These are phyloP conservation scores for Ditylenchus dipsaci DNA, from an alignment of 1,140 invertebrate species.

Conservation along the genomic window DNA sequence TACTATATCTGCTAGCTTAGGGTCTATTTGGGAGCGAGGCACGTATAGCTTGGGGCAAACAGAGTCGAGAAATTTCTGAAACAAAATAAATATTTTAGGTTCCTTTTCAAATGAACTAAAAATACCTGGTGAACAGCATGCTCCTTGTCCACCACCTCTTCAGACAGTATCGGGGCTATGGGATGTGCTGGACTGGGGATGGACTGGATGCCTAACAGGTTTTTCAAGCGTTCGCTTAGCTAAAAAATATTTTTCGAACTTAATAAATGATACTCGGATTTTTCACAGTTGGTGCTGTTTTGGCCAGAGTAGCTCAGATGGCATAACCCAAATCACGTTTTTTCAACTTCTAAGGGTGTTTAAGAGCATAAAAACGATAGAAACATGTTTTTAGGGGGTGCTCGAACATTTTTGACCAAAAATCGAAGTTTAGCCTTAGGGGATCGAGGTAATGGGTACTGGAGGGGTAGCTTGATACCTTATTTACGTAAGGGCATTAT, in stretches of 20 bases:
- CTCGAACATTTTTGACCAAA: no score
- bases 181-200: conserved; percentile 7
- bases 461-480: no score
- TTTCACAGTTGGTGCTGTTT: no score
- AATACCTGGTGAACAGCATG: conserved; percentile 3
- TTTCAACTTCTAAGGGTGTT: no score
- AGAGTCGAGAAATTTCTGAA: not conserved
- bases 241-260: conserved; percentile 2
- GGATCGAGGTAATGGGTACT: no score
- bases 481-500: no score
- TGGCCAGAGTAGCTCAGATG: no score
- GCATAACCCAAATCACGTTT: no score
- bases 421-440: no score
- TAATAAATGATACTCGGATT: no score
- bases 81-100: no score
- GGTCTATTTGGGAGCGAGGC: conserved; percentile 10
- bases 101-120: no score
- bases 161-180: not conserved
- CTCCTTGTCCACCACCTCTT: conserved; percentile 16
- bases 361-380: not conserved
- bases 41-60: conserved; percentile 11
- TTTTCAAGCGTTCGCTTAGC: conserved; percentile 23
- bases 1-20: conserved; percentile 7
- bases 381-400: not conserved
- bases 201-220: not conserved